A percentile compares a stretch with the other conserved stretches of the same genome.
Evolutionary conservation across 2,888 invertebrate species (phyloP).

Genomic region (Andrena minutula): DNA sequence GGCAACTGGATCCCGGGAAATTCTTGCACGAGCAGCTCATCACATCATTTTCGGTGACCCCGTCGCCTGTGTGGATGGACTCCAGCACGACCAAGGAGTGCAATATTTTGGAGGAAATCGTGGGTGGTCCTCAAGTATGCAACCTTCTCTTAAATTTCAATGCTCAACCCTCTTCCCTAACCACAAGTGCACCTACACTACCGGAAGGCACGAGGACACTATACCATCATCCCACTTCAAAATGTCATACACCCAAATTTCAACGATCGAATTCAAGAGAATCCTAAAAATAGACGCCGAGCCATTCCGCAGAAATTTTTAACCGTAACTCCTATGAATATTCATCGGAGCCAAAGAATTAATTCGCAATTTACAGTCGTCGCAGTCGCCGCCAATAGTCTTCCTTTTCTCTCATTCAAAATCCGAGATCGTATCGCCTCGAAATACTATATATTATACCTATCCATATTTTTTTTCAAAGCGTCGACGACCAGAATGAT

Average conservation of each 20-base stretch:
- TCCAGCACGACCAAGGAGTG: constrained; percentile 93
- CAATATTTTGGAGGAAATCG: constrained; percentile 90
- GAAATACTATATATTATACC: neutral
- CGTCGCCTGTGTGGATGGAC: constrained; percentile 99
- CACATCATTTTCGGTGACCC: constrained; percentile 91
- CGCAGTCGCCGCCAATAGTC: neutral
- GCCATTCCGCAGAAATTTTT: constrained; percentile 4
- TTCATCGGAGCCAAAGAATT: constrained; percentile 31
- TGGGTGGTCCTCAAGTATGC: constrained; percentile 91
- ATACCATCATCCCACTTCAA: neutral
- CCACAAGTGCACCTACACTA: neutral
- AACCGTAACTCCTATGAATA: constrained; percentile 23
- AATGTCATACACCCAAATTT: neutral
- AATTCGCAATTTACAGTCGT: constrained; percentile 41
- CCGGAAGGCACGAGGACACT: neutral
- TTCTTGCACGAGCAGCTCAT: constrained; percentile 94
- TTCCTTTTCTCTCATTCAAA: neutral
- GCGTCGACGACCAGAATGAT: neutral
- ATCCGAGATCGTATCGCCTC: constrained; percentile 20
- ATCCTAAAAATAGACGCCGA: constrained; percentile 1
- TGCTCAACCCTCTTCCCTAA: neutral
- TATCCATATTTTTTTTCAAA: neutral
- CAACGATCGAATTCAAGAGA: neutral
- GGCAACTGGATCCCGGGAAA: constrained; percentile 89
- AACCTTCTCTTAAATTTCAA: constrained; percentile 2